These are phyloP conservation scores for Erannis defoliaria DNA, from an alignment of 2,888 invertebrate genomes.

Conservation along the genomic window DNA sequence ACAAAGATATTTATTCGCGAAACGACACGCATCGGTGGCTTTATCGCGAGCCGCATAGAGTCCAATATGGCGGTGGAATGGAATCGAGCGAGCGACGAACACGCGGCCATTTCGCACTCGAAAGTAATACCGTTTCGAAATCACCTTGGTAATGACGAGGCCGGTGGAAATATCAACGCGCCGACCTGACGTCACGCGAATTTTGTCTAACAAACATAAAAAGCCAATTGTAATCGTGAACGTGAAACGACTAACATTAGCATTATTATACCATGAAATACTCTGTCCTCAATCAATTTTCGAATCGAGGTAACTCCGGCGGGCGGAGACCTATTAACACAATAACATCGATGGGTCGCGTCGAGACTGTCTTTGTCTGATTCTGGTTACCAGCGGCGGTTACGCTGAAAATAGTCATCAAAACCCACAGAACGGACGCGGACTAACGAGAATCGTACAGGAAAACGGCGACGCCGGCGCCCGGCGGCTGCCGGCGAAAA, in stretches of 20 bases:
- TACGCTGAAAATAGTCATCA: constrained; percentile 56
- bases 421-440: constrained; percentile 48
- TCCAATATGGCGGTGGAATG: constrained; percentile 50
- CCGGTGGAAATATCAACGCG: constrained; percentile 58
- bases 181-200: constrained; percentile 59
- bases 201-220: constrained; percentile 56
- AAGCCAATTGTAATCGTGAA: constrained; percentile 48
- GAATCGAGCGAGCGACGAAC: constrained; percentile 51
- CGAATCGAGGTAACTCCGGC: constrained; percentile 25
- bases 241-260: constrained; percentile 47
- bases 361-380: constrained; percentile 31
- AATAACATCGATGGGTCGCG: constrained; percentile 31
- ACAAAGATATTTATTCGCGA: constrained; percentile 64
- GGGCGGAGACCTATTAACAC: constrained; percentile 34
- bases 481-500: constrained; percentile 70
- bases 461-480: constrained; percentile 66
- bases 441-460: constrained; percentile 62
- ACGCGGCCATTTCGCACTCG: constrained; percentile 57
- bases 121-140: constrained; percentile 66
- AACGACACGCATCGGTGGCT: constrained; percentile 58
- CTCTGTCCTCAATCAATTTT: constrained; percentile 49
- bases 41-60: constrained; percentile 58
- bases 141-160: constrained; percentile 66
- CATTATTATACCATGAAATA: constrained; percentile 44
- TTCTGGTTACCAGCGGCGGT: constrained; percentile 40